Evolutionary conservation across 2,797 vertebrate species (phyloP).

Genomic region (Gallinago nigripennis): DNA sequence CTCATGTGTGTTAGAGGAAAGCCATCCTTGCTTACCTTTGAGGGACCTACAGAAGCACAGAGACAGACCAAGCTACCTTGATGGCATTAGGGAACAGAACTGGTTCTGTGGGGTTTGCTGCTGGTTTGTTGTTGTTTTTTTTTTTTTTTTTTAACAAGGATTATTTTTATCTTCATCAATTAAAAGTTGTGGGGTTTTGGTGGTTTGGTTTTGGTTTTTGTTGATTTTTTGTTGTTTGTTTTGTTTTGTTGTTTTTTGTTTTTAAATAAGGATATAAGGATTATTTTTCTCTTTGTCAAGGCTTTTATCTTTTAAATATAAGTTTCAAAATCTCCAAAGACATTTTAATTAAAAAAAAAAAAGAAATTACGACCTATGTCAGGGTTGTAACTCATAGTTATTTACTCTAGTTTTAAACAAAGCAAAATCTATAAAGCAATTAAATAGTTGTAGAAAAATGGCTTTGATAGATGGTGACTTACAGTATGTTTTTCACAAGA

Average conservation of each 20-base stretch:
- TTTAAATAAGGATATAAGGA: not conserved
- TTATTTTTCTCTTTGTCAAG: not conserved
- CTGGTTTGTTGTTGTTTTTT: not conserved
- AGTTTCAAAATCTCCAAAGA: not conserved
- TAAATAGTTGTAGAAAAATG: not conserved
- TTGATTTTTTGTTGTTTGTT: too few relatives aligned
- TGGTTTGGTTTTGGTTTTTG: not conserved
- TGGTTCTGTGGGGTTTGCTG: not conserved
- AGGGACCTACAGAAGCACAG: not conserved
- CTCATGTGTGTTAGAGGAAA: not conserved
- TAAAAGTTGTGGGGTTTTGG: not conserved
- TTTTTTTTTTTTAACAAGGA: not conserved
- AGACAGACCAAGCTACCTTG: not conserved
- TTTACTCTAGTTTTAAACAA: not conserved
- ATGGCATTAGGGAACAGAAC: not conserved
- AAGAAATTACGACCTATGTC: not conserved
- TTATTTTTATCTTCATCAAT: not conserved
- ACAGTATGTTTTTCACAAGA: not conserved
- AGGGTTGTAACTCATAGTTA: not conserved
- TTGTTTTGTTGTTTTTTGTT: not conserved
- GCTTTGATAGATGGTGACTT: not conserved
- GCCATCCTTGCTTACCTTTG: not conserved
- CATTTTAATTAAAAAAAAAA: not conserved
- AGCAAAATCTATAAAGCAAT: not conserved
- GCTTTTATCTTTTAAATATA: not conserved